phyloP scores from a whole-genome alignment of 2,113 vertebrate species.

The Peromyscus leucopus region DNA sequence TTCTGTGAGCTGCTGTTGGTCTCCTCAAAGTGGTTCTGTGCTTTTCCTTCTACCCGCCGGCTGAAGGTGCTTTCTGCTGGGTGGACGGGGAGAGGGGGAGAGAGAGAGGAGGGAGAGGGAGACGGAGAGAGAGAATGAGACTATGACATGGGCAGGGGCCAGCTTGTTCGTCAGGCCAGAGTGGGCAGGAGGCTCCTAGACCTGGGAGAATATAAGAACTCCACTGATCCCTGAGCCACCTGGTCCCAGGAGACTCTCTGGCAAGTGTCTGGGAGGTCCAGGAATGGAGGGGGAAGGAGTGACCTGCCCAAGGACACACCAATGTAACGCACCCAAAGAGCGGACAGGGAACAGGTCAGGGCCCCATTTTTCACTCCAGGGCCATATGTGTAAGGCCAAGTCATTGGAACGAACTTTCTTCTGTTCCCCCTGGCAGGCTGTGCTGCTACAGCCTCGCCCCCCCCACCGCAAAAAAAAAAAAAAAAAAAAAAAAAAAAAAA shows the following conservation, averaged over 20 bases:
- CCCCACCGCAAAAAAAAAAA: too few relatives aligned
- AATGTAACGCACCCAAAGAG: not conserved
- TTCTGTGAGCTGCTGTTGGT: constrained; percentile 96
- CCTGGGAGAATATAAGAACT: not conserved
- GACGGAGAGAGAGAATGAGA: not conserved
- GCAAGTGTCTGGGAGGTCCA: not conserved
- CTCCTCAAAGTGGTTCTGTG: constrained; percentile 95
- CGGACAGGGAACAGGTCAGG: not conserved
- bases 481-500: too few relatives aligned
- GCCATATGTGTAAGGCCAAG: not conserved
- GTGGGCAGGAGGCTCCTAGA: not conserved
- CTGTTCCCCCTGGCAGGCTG: not conserved
- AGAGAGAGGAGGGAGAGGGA: not conserved
- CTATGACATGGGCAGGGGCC: not conserved
- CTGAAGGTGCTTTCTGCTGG: constrained; percentile 94
- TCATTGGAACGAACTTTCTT: not conserved
- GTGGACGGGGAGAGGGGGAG: not conserved
- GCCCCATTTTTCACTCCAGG: constrained; percentile 18
- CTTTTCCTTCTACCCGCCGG: constrained; percentile 94
- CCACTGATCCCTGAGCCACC: not conserved
- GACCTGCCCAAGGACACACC: too few relatives aligned
- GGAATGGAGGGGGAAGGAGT: not conserved
- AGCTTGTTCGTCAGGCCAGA: not conserved
- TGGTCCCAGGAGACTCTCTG: not conserved
- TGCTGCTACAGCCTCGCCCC: not conserved